Conservation (phyloP, 2,113 vertebrate species). For the Lasiurus borealis region DNA sequence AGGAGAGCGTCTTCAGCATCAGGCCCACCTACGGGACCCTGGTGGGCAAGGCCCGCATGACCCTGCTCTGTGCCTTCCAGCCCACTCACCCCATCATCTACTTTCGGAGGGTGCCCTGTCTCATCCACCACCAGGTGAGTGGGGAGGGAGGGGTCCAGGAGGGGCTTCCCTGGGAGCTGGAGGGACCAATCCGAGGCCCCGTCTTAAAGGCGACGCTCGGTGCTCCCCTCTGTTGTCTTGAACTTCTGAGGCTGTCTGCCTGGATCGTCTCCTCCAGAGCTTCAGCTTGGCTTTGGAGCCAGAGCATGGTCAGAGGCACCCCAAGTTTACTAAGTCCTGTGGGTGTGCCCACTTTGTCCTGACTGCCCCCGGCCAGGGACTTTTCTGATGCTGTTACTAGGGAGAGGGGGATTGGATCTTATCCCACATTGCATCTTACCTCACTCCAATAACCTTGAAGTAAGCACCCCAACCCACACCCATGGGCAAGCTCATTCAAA, state of each 20-base stretch:
- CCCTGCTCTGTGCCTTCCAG: constrained; percentile 88
- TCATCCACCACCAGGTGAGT: constrained; percentile 93
- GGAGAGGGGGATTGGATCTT: neutral
- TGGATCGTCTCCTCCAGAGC: neutral
- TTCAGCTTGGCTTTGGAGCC: neutral
- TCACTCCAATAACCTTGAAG: neutral
- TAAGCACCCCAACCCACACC: neutral
- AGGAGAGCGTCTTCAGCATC: constrained; percentile 93
- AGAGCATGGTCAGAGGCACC: neutral
- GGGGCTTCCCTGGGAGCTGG: neutral
- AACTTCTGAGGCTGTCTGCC: neutral
- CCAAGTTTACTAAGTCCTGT: neutral
- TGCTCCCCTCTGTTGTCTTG: neutral
- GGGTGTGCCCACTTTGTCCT: neutral
- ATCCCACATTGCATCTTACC: rapidly evolving
- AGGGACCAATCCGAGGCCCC: neutral
- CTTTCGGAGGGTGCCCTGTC: constrained; percentile 92
- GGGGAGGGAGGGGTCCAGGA: rapidly evolving
- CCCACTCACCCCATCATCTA: constrained; percentile 90
- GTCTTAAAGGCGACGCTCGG: neutral
- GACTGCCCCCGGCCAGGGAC: neutral
- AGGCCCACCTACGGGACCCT: constrained; percentile 89
- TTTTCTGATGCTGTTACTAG: neutral
- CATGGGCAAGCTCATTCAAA: neutral
- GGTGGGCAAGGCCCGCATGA: constrained; percentile 82